Percentiles rank a stretch among this genome's conserved stretches.
Evolutionary conservation across 2,888 invertebrate species (phyloP).

Genomic region (Poecilobothrus nobilitatus): DNA sequence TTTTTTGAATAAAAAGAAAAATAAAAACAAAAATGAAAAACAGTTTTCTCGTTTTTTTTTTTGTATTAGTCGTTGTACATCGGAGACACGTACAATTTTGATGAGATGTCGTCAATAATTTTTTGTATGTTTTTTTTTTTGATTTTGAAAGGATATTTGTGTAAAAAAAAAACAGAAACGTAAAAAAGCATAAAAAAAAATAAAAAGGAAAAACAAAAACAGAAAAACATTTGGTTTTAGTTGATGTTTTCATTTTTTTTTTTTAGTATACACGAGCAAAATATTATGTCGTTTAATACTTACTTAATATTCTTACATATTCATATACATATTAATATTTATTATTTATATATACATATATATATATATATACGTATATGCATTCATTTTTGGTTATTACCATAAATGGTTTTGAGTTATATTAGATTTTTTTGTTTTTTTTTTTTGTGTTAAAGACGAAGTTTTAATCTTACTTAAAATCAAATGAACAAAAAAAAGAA

Average conservation of each 20-base stretch:
- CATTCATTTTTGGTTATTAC: not conserved
- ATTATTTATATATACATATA: not conserved
- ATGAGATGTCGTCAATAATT: constrained; percentile 23
- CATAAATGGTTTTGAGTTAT: constrained; percentile 2
- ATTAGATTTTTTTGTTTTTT: not conserved
- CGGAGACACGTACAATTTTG: constrained; percentile 22
- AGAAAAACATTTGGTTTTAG: not conserved
- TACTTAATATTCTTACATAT: not conserved
- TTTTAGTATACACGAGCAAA: not conserved
- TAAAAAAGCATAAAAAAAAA: not conserved
- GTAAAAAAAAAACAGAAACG: not conserved
- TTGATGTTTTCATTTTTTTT: not conserved
- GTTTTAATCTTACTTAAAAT: not conserved
- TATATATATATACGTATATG: too few species aligned
- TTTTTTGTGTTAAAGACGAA: not conserved
- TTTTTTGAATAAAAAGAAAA: too few species aligned
- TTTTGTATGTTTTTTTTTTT: not conserved
- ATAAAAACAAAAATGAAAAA: too few species aligned
- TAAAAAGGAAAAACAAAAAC: too few species aligned
- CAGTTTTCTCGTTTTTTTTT: not conserved
- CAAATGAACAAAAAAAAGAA: not conserved
- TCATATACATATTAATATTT: not conserved
- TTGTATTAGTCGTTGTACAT: constrained; percentile 10
- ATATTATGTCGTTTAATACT: not conserved
- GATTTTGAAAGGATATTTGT: not conserved